Evolutionary conservation across 2,113 vertebrate genomes (phyloP), one percentile per base, ranked within the genome.

Genomic region (Pycnonotus jocosus): DNA sequence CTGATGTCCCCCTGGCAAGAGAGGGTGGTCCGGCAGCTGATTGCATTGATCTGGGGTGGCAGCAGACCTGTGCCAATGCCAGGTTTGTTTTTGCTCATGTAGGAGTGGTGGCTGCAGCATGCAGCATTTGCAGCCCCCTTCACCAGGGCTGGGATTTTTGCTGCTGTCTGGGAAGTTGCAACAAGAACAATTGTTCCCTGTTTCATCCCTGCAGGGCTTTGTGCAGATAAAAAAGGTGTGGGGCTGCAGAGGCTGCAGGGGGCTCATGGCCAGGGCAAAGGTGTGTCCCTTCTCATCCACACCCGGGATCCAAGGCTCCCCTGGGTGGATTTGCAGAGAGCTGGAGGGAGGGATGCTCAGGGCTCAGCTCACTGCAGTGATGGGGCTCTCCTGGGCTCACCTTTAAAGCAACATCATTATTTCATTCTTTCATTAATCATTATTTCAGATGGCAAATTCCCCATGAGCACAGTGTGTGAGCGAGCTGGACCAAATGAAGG

Each of bases 91-190:
- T 12, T 57, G 37, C 28, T 84, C 70, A 5, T 0, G 40, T 12
- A 35, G 80, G 47, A 83, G 79, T 1, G 2, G 40, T 77, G 33
- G 45, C 54, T 47, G 58, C 11, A 18, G 58, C 47, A 72, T 3
- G 1, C 6, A 14, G 76, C 0, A 0, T 65, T 69, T 38, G 54
- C 79, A 58, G 51, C 76, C 10, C 38, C 0, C 0, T 33, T 28
- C 76, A 25, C 38, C 2, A 3, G 54, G 40, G 42, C 61, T 2
- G 11, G 23, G 56, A n/a, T 24, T 72, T 81, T 7, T 61, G 65
- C 53, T 74, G 44, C 66, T 48, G 12, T 6, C 44, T 44, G 35
- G 35, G 40, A 60, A 86, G 37, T 4, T 30, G 68, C 9, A 45
- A 47, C 38, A 25, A 81, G 40, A 74, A 30, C 2, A 12, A 4